Base-by-base conservation (phyloP, 2,797 vertebrate genomes). In the Crenuchus spilurus region DNA sequence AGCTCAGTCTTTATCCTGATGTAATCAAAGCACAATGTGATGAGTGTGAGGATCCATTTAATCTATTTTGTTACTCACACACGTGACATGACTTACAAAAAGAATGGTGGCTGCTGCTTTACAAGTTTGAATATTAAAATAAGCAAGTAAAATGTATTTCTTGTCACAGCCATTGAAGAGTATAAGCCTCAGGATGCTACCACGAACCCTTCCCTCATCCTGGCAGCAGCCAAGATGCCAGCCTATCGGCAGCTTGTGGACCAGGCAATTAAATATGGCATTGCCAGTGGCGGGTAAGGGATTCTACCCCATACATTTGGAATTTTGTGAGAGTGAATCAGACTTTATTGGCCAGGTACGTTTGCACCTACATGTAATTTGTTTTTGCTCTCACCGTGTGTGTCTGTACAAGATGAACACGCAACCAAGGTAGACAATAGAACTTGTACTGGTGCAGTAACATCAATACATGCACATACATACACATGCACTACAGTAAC, bases 131-230 rank as follows among this genome's bases (percentile, higher is more conserved):
- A 18, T 10, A 11, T 18, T 18, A 16, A 55, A 20, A 48, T 48
- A n/a, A 9, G 10, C 13, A 16, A 16, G 3, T 4, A 44, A n/a
- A 52, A 16, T 13, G 24, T 20, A 5, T 71, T 10, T 31, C n/a
- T 28, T 28, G 64, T 64, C 71, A 52, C 63, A 99, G 98, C 97
- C 64, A 99, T 99, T 2, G 96, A 98, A 0, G 95, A 98, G 80
- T 99, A 96, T 87, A 96, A 98, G 85, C 97, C 98, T 28, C 94
- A 98, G 70, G 98, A 99, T 94, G 96, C 97, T 74, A 99, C 98
- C 72, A 99, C 98, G 18, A 99, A 99, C 86, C 98, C 98, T 0
- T 99, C 98, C 3, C 92, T 99, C 57, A 98, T 99, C 72, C 90
- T 99, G 66, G 96, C 97, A 26, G 98, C 97, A 0, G 93, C 96